Base-by-base conservation (phyloP, 2,797 vertebrate species). In the Sparidentex hasta region DNA sequence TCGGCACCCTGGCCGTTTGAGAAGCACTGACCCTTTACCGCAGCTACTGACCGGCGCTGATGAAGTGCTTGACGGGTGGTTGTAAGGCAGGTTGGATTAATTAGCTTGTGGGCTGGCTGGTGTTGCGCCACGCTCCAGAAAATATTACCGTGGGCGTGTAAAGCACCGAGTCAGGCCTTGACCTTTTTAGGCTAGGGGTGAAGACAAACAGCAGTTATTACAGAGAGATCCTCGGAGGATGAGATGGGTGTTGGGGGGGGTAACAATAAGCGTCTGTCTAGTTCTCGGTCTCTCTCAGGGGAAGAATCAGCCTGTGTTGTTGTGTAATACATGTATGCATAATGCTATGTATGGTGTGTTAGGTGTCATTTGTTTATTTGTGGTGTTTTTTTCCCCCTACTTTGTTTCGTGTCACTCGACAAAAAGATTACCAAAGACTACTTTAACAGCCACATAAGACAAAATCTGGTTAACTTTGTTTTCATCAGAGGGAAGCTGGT, bases 11-110 rank as follows among this genome's bases (percentile, higher is more conserved):
- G 64, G 82, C 76, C 41, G 73, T 90, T 90, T 91, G 88, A 89
- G 84, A 90, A 78, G 86, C 85, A 46, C 84, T 94, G 91, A 94
- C 93, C 92, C 93, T 81, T 90, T 83, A 87, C 90, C 29, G 13
- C 71, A 84, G 84, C 76, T 71, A 71, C 87, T 85, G 87, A 92
- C 91, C 89, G 78, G 71, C 27, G 67, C 85, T 90, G 90, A 92
- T 92, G 82, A 88, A 91, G 87, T 84, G 82, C 84, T 81, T 78
- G 84, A 85, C 67, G 44, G 80, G 84, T 83, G 83, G 86, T 84
- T 92, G 91, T 92, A 90, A 90, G 83, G 84, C 77, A 84, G 83
- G 85, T 81, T 90, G 87, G 87, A 91, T 94, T 94, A 93, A 94
- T 95, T 93, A 94, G 83, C 84, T 90, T 81, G 82, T 69, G 81